phyloP scores from a whole-genome alignment of 1,140 invertebrate species.

The Temnothorax longispinosus region DNA sequence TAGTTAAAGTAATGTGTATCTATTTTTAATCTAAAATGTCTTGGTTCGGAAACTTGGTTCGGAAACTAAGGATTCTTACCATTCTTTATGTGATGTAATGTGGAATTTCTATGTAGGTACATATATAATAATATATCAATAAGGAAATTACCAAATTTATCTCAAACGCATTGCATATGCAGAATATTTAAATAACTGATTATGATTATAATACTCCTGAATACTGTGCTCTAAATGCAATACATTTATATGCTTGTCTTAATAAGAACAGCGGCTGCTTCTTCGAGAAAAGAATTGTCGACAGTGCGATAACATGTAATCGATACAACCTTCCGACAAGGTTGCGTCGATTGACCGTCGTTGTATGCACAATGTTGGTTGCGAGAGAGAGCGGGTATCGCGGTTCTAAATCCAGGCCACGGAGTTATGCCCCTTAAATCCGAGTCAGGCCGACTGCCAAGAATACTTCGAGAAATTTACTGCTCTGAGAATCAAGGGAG shows the following conservation, averaged over 20 bases:
- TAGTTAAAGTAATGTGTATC: neutral
- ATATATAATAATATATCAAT: neutral
- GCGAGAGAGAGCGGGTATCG: neutral
- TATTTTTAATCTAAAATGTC: neutral
- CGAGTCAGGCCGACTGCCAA: conserved; percentile 59
- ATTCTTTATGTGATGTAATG: too few species aligned
- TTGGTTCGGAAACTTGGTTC: neutral
- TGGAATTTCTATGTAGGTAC: neutral
- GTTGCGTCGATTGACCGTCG: conserved; percentile 28
- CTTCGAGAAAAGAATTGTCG: neutral
- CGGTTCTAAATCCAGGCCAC: conserved; percentile 42
- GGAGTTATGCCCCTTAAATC: conserved; percentile 58
- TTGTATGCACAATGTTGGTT: neutral
- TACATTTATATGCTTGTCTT: neutral
- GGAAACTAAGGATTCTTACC: neutral
- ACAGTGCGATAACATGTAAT: conserved; percentile 17
- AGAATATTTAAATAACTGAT: conserved; percentile 7
- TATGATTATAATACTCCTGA: neutral
- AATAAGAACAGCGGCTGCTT: neutral
- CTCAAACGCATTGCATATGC: neutral
- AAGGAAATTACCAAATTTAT: neutral
- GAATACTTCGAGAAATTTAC: conserved; percentile 60
- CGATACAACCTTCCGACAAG: conserved; percentile 3
- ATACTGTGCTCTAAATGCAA: neutral
- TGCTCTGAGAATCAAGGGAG: conserved; percentile 55